Percentiles rank a stretch among this genome's conserved stretches.
phyloP scores from a whole-genome alignment of 2,797 vertebrate species.

The Muscicapa comitata region DNA sequence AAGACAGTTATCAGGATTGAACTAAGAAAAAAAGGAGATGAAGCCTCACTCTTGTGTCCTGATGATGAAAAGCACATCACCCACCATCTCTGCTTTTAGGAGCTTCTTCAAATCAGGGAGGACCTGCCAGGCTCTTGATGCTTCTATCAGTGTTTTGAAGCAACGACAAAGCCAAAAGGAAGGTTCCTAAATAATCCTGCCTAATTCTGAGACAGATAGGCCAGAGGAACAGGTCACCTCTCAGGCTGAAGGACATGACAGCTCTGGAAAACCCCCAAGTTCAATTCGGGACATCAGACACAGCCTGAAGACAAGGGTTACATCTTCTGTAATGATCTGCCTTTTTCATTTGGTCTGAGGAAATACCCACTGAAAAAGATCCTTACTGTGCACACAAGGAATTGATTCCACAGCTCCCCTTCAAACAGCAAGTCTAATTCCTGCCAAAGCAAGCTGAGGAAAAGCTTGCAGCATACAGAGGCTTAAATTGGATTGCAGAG shows the following conservation, averaged over 20 bases:
- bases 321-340: background rate
- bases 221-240: background rate
- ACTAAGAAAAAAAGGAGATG: background rate
- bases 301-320: background rate
- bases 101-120: background rate
- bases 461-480: background rate
- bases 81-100: background rate
- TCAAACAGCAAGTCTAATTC: background rate
- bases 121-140: background rate
- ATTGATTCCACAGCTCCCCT: background rate
- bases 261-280: background rate
- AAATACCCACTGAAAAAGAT: background rate
- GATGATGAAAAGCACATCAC: background rate
- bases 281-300: background rate
- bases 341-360: background rate
- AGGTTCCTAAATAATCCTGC: background rate
- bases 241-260: background rate
- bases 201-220: background rate
- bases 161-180: background rate
- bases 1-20: background rate
- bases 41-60: background rate
- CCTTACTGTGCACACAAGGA: background rate
- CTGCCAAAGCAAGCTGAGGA: background rate
- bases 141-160: background rate
- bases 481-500: background rate